phyloP scores from a whole-genome alignment of 2,888 invertebrate genomes.

The Halictus ligatus region DNA sequence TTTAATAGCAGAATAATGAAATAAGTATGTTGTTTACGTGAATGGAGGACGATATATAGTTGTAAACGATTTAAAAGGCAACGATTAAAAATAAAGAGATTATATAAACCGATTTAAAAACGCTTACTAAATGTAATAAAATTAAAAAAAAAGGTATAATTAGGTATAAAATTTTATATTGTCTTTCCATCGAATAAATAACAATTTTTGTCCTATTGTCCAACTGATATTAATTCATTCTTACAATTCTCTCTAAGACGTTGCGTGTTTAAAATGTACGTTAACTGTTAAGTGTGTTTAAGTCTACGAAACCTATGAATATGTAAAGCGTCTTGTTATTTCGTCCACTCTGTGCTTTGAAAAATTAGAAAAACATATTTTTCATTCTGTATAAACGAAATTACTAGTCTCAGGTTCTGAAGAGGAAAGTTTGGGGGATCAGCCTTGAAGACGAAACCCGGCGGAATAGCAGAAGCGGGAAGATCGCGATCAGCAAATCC shows the following conservation, averaged over 20 bases:
- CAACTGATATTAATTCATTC: not conserved
- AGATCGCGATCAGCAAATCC: conserved; percentile 88
- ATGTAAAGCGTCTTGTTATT: too few relatives aligned
- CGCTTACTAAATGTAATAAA: not conserved
- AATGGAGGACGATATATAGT: not conserved
- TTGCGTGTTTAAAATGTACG: not conserved
- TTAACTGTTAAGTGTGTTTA: not conserved
- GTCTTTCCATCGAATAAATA: not conserved
- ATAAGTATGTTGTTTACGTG: not conserved
- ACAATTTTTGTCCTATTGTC: not conserved
- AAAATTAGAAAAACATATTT: not conserved
- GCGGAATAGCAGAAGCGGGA: conserved; percentile 84
- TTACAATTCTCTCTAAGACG: not conserved
- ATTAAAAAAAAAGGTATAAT: not conserved
- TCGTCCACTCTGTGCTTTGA: too few relatives aligned
- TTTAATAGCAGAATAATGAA: too few relatives aligned
- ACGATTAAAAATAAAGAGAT: not conserved
- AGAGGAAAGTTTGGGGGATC: conserved; percentile 86
- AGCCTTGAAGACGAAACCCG: conserved; percentile 84
- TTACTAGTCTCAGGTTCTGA: conserved; percentile 85
- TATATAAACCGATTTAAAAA: not conserved
- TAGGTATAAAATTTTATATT: not conserved
- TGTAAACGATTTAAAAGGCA: not conserved
- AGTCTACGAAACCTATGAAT: too few relatives aligned
- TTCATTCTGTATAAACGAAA: not conserved